Evolutionary conservation across 2,888 invertebrate genomes (phyloP).

Genomic region (Euzophera pinguis): DNA sequence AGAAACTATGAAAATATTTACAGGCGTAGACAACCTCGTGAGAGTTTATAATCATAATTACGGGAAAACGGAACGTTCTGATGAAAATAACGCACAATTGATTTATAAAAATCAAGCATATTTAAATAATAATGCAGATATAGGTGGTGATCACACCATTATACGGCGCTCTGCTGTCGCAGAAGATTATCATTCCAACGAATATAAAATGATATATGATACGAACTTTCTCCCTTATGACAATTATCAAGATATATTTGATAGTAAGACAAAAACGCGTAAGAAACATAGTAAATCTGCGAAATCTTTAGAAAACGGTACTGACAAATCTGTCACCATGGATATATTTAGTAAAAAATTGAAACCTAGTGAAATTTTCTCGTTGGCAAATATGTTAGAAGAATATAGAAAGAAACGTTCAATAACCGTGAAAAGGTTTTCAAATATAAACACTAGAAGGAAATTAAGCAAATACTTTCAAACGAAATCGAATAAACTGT

Average conservation of each 20-base stretch:
- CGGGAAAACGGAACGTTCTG: conserved; percentile 27
- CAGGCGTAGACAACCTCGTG: conserved; percentile 54
- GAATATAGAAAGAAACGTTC: conserved; percentile 43
- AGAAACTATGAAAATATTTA: conserved; percentile 56
- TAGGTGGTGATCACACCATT: conserved; percentile 29
- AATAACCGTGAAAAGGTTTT: conserved; percentile 38
- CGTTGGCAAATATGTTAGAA: conserved; percentile 39
- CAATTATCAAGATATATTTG: conserved; percentile 41
- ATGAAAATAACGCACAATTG: background rate
- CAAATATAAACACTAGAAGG: conserved; percentile 44
- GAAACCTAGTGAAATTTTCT: conserved; percentile 50
- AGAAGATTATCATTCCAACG: conserved; percentile 43
- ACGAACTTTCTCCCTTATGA: conserved; percentile 36
- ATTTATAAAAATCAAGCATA: conserved; percentile 14
- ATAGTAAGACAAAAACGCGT: conserved; percentile 20
- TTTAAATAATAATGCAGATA: conserved; percentile 16
- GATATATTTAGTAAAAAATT: conserved; percentile 41
- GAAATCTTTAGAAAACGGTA: background rate
- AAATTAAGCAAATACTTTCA: conserved; percentile 50
- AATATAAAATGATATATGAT: conserved; percentile 40
- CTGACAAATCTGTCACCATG: conserved; percentile 21
- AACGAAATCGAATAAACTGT: conserved; percentile 43
- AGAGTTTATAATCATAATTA: conserved; percentile 51
- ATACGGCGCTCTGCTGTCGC: conserved; percentile 33
- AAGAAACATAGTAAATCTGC: conserved; percentile 13